Evolutionary conservation across 2,797 vertebrate genomes (phyloP).

Genomic region (Ctenochaetus hawaiiensis): DNA sequence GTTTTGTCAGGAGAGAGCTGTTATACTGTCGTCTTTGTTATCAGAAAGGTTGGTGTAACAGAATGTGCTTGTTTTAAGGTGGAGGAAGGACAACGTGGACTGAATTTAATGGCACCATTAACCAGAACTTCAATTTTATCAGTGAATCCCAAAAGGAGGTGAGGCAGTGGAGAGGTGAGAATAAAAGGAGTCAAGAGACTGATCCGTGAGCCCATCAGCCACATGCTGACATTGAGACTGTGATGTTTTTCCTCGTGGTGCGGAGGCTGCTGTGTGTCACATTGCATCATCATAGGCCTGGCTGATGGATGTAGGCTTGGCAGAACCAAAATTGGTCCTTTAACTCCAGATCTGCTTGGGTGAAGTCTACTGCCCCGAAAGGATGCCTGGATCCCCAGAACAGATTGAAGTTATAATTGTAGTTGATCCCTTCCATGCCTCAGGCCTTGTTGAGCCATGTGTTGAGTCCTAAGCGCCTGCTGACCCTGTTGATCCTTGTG

Average conservation of each 20-base stretch:
- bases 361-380: background rate
- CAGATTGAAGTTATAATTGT: conserved; percentile 13
- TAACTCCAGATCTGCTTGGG: background rate
- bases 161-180: background rate
- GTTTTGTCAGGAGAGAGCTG: background rate
- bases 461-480: background rate
- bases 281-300: background rate
- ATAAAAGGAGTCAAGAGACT: background rate
- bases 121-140: conserved; percentile 14
- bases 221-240: conserved; percentile 7
- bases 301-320: background rate
- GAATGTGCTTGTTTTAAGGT: conserved; percentile 9
- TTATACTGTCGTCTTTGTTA: conserved; percentile 1
- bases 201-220: conserved; percentile 23
- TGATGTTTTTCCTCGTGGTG: conserved; percentile 1
- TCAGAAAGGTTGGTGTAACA: conserved; percentile 6
- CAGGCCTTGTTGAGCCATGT: background rate
- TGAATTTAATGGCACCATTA: conserved; percentile 14
- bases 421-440: background rate
- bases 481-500: background rate
- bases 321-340: background rate
- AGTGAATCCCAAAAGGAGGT: background rate
- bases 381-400: background rate
- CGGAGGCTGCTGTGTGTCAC: background rate
- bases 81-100: background rate